phyloP scores from a whole-genome alignment of 2,888 invertebrate species.

The Ormyrus thymus region DNA sequence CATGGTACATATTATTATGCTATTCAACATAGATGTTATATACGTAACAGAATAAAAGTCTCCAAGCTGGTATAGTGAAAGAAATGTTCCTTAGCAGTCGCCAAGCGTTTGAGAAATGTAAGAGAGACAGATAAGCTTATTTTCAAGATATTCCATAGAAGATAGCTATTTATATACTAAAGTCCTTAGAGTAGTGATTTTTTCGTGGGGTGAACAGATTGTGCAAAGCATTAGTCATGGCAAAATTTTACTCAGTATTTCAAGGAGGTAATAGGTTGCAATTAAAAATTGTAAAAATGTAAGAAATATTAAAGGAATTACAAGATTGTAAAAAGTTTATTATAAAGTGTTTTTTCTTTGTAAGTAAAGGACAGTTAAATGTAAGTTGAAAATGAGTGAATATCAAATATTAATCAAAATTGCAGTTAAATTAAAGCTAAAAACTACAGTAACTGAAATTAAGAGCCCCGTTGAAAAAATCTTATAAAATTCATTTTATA shows the following conservation, averaged over 20 bases:
- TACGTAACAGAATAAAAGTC: slow-evolving; percentile 8
- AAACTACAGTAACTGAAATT: no score
- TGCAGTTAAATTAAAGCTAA: no score
- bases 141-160: slow-evolving; percentile 2
- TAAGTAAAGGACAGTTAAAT: no score
- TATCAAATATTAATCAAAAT: no score
- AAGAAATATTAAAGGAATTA: no score
- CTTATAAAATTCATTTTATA: no score
- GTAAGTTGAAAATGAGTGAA: no score
- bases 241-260: background rate
- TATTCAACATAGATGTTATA: background rate
- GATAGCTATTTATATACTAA: background rate
- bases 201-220: background rate
- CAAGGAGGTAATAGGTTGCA: background rate
- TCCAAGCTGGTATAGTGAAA: slow-evolving; percentile 13
- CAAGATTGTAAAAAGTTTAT: no score
- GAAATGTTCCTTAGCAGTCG: slow-evolving; percentile 51
- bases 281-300: background rate
- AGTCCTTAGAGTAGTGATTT: background rate
- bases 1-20: slow-evolving; percentile 20
- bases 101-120: slow-evolving; percentile 56
- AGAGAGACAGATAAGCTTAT: background rate
- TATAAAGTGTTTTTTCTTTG: no score
- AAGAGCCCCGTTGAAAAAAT: no score
- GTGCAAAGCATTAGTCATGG: slow-evolving; percentile 11